Conservation (phyloP, 1,140 invertebrate species). For the Zaprionus lachaisei region DNA sequence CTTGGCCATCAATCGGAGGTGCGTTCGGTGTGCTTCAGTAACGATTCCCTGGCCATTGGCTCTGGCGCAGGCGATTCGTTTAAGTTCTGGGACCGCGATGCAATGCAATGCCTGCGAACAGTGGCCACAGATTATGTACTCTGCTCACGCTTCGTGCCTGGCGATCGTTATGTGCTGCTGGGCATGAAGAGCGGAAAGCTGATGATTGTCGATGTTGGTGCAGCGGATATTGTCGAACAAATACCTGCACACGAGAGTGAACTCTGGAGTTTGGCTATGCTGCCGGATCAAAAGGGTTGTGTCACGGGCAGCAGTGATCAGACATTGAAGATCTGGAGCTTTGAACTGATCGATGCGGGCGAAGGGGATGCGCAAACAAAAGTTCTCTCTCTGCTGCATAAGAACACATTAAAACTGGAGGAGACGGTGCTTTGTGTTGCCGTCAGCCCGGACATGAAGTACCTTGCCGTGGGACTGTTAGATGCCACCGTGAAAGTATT, state of each 20-base stretch:
- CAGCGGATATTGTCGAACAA: constrained; percentile 91
- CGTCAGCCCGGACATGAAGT: constrained; percentile 94
- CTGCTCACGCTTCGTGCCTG: constrained; percentile 93
- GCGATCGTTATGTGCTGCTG: constrained; percentile 95
- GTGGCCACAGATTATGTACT: constrained; percentile 89
- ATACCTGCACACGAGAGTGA: constrained; percentile 92
- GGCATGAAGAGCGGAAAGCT: constrained; percentile 95
- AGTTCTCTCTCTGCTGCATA: constrained; percentile 92
- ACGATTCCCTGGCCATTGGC: constrained; percentile 93
- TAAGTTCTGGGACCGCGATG: constrained; percentile 97
- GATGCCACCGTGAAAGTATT: constrained; percentile 98
- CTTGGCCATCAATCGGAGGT: constrained; percentile 96
- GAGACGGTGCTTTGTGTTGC: constrained; percentile 93
- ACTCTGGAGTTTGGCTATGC: constrained; percentile 91
- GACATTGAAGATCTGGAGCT: constrained; percentile 97
- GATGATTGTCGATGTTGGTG: constrained; percentile 94
- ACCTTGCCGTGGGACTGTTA: constrained; percentile 94
- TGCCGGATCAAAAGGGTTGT: constrained; percentile 92
- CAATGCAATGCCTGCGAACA: constrained; percentile 93
- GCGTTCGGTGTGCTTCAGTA: constrained; percentile 94
- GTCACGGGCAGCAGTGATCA: constrained; percentile 95
- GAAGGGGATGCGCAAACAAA: constrained; percentile 78
- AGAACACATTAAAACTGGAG: constrained; percentile 93
- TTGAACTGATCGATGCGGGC: constrained; percentile 89
- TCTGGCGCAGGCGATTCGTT: constrained; percentile 94